phyloP scores from a whole-genome alignment of 2,113 vertebrate species.

The Elaphurus davidianus region DNA sequence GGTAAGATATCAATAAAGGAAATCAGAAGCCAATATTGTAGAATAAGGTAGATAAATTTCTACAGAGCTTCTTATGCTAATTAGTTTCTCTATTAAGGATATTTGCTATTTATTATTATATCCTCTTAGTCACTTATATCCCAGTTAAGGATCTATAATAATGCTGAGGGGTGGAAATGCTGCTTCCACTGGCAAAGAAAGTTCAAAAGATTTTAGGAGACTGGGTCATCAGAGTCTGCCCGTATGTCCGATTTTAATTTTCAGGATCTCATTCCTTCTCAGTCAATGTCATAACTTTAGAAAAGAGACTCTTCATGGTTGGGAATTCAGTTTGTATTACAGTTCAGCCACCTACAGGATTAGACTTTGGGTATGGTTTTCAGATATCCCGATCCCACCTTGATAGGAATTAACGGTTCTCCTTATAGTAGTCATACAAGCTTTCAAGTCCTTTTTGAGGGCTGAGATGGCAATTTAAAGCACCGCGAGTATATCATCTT shows the following conservation, averaged over 20 bases:
- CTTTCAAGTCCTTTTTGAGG: neutral
- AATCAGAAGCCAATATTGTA: neutral
- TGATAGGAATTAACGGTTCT: neutral
- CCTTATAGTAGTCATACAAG: neutral
- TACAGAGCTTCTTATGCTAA: too few relatives aligned
- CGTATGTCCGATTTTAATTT: neutral
- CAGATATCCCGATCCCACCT: neutral
- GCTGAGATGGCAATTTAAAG: neutral
- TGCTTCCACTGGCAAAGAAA: neutral
- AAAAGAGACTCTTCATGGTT: neutral
- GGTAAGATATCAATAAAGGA: neutral
- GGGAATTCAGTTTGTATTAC: neutral
- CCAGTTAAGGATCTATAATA: neutral
- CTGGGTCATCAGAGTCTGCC: neutral
- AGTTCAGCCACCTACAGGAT: neutral
- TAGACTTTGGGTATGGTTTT: neutral
- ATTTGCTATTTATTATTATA: neutral
- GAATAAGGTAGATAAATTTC: neutral
- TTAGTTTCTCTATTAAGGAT: neutral
- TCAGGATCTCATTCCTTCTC: neutral
- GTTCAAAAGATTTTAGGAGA: neutral
- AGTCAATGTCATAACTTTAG: neutral
- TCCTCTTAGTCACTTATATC: neutral
- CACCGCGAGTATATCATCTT: neutral
- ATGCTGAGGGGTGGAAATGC: neutral